Base-by-base conservation (phyloP, 1,140 invertebrate genomes). In the Drosophila tani region DNA sequence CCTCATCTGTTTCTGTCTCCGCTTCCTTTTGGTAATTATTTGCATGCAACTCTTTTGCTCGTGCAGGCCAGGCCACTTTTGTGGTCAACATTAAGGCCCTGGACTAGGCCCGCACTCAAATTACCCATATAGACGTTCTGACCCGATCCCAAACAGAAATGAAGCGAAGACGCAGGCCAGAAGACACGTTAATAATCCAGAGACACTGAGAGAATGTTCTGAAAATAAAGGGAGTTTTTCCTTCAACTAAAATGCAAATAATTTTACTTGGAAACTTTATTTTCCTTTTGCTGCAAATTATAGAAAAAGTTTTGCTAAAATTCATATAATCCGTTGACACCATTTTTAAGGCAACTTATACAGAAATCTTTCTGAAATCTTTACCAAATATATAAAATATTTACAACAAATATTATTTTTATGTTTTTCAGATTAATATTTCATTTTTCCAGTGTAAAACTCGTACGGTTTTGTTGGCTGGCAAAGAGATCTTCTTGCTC, bases 21-120 rank as follows among this genome's bases (percentile, higher is more conserved):
- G 76, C 21, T 50, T 70, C 78, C 68, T 67, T 87, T 67, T 71
- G 56, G 83, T 82, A 88, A 88, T 88, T 88, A 88, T 88, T 88
- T 90, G 85, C 85, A 88, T 88, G 85, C 85, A 88, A 88, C 78
- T 84, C 65, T 21, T 47, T 60, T 35, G 53, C 60, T 75, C 71
- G 63, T 73, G 71, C 79, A 77, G 67, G 46, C 64, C 79, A 77
- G 67, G 46, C 64, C 81, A 81, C 53, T 71, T 82, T 82, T 86
- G 82, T 86, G 82, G 81, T 85, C 84, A 88, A 46, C 77, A 69
- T 77, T 66, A 81, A 67, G 79, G 79, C 63, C 80, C 70, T 65
- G 74, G 67, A 73, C 71, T 79, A 68, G 62, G 59, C 77, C 77
- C 71, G 81, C 71, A 67, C 71, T 83, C 58, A 87, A 83, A 87